A percentile compares a stretch with the other conserved stretches of the same genome.
These are phyloP conservation scores for Pangasius krempfi DNA, from an alignment of 2,797 vertebrate species.

Conservation along the genomic window DNA sequence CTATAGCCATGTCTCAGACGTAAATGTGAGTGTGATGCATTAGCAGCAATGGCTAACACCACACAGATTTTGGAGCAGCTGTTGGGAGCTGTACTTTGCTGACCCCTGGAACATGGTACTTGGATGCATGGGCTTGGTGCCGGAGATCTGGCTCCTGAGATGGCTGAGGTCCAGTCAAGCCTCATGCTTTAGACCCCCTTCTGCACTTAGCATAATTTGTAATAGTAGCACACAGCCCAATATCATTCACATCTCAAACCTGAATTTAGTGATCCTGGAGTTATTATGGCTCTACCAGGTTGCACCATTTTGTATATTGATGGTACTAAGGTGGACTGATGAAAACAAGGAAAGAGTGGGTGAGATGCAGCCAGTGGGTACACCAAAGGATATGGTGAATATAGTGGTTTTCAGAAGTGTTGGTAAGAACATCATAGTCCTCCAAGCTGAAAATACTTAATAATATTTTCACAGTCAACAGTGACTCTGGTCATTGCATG, in stretches of 20 bases:
- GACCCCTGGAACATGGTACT: conserved; percentile 62
- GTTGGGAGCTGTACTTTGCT: conserved; percentile 63
- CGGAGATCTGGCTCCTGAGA: conserved; percentile 50
- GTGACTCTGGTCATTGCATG: conserved; percentile 42
- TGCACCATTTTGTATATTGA: background rate
- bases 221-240: background rate
- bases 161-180: conserved; percentile 46
- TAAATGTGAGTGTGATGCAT: background rate
- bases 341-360: background rate
- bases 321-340: background rate
- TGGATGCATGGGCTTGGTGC: conserved; percentile 1
- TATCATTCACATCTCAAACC: background rate
- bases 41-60: conserved; percentile 55
- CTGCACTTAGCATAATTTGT: conserved; percentile 44
- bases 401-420: conserved; percentile 38
- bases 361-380: background rate
- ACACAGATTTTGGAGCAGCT: conserved; percentile 59
- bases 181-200: conserved; percentile 61
- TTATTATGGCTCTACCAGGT: background rate
- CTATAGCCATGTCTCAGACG: conserved; percentile 11
- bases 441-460: conserved; percentile 42
- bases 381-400: background rate
- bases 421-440: conserved; percentile 20
- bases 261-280: background rate
- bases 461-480: conserved; percentile 55